These are phyloP conservation scores for Synanthedon formicaeformis DNA, from an alignment of 2,888 invertebrate species.

Conservation along the genomic window DNA sequence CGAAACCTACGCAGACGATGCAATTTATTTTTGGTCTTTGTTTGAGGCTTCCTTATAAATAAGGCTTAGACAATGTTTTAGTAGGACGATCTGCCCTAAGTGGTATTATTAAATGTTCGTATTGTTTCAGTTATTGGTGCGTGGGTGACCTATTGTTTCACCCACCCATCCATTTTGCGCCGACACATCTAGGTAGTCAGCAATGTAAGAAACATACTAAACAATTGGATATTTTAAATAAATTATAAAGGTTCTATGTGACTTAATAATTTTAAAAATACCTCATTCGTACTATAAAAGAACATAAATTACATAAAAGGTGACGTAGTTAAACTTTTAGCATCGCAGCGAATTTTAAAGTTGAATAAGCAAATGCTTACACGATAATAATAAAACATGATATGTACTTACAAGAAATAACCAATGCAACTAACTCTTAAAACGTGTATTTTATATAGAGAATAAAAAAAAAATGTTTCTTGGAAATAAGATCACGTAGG, in stretches of 20 bases:
- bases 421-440: no score
- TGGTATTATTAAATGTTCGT: constrained; percentile 25
- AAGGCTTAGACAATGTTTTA: constrained; percentile 6
- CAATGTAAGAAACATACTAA: constrained; percentile 46
- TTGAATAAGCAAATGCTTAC: no score
- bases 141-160: constrained; percentile 54
- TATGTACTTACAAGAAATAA: neutral
- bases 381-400: neutral
- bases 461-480: neutral
- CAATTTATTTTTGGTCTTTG: no score
- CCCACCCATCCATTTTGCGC: constrained; percentile 38
- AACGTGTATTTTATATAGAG: no score
- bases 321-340: neutral
- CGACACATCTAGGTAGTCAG: constrained; percentile 32
- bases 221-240: constrained; percentile 28
- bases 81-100: constrained; percentile 35
- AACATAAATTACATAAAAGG: constrained; percentile 8
- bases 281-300: constrained; percentile 23
- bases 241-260: no score
- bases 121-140: constrained; percentile 38
- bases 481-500: neutral
- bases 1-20: no score
- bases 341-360: neutral
- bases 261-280: no score
- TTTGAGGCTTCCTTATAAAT: no score